phyloP scores from a whole-genome alignment of 2,888 invertebrate genomes.

The Polydrusus tereticollis region DNA sequence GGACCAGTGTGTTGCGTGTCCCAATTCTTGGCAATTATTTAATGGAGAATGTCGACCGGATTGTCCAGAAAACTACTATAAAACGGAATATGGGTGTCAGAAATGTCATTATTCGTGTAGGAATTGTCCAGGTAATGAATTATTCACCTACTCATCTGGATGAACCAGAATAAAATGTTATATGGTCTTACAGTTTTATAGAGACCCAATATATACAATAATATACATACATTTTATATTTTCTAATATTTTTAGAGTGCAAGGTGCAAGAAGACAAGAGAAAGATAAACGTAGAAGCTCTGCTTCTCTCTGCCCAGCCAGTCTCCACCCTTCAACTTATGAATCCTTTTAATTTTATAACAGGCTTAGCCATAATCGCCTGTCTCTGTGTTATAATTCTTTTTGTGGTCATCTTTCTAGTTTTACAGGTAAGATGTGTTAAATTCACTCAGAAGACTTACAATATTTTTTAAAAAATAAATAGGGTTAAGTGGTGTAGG shows the following conservation, averaged over 20 bases:
- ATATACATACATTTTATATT: too few relatives aligned
- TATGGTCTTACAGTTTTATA: too few relatives aligned
- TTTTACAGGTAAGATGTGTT: conserved; percentile 75
- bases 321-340: conserved; percentile 65
- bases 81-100: conserved; percentile 84
- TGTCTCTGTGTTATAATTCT: conserved; percentile 79
- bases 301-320: conserved; percentile 65
- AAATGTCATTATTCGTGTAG: conserved; percentile 92
- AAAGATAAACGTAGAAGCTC: conserved; percentile 66
- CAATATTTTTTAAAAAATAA: too few relatives aligned
- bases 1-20: conserved; percentile 88
- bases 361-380: conserved; percentile 76
- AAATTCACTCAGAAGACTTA: too few relatives aligned
- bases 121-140: conserved; percentile 80
- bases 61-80: conserved; percentile 90
- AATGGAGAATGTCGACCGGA: conserved; percentile 88
- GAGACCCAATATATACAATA: too few relatives aligned
- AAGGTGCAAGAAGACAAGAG: conserved; percentile 65
- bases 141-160: too few relatives aligned
- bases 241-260: conserved; percentile 66
- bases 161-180: too few relatives aligned
- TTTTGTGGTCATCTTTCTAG: conserved; percentile 78
- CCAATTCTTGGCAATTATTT: conserved; percentile 83
- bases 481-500: too few relatives aligned
- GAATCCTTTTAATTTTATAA: conserved; percentile 74